These are phyloP conservation scores for Tetramorium parvispinum DNA, from an alignment of 1,140 invertebrate species.

Conservation along the genomic window DNA sequence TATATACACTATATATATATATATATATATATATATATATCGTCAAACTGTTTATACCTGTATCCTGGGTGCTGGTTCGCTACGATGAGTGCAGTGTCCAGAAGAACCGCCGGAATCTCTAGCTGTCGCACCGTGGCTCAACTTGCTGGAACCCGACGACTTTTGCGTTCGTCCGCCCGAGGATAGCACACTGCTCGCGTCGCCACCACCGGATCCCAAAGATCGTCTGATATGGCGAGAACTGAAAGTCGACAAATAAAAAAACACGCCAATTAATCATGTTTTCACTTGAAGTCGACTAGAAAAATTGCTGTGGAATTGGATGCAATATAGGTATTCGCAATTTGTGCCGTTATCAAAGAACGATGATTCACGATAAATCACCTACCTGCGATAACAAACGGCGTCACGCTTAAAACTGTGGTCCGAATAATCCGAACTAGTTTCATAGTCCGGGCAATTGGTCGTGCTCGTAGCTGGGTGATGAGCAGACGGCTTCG, in stretches of 20 bases:
- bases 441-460: slow-evolving; percentile 84
- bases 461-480: slow-evolving; percentile 74
- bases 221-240: slow-evolving; percentile 84
- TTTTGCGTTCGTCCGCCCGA: slow-evolving; percentile 84
- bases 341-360: background rate
- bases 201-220: slow-evolving; percentile 83
- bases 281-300: background rate
- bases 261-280: background rate
- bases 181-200: slow-evolving; percentile 84
- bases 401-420: slow-evolving; percentile 83
- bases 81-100: slow-evolving; percentile 91
- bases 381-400: slow-evolving; percentile 81
- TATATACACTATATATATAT: too few species aligned
- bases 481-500: slow-evolving; percentile 77
- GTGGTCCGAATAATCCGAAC: slow-evolving; percentile 84
- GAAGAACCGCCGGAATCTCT: slow-evolving; percentile 92
- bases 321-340: background rate
- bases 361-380: background rate
- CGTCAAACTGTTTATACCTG: slow-evolving; percentile 73
- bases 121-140: slow-evolving; percentile 84
- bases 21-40: background rate
- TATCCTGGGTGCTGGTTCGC: slow-evolving; percentile 88
- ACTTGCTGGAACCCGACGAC: slow-evolving; percentile 84
- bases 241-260: slow-evolving; percentile 64
- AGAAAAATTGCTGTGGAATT: background rate